phyloP scores from a whole-genome alignment of 2,113 vertebrate genomes.

The Mirounga angustirostris region DNA sequence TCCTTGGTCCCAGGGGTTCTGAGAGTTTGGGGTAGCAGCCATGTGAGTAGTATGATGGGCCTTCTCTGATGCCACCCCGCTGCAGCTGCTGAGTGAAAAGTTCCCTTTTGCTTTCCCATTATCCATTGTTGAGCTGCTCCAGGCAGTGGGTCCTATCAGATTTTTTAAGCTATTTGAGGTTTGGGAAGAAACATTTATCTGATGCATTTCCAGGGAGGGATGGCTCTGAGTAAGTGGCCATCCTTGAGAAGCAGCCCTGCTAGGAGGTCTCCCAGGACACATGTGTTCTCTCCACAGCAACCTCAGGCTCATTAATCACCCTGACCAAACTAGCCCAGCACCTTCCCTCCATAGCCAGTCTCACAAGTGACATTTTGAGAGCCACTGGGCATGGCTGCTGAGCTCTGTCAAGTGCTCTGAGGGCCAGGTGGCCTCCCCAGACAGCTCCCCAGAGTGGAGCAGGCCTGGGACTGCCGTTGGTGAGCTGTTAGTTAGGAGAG shows the following conservation, averaged over 20 bases:
- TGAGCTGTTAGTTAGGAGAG: not conserved
- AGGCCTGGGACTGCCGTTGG: not conserved
- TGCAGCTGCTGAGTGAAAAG: constrained; percentile 30
- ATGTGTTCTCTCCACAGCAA: not conserved
- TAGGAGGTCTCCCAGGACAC: not conserved
- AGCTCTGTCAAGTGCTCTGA: not conserved
- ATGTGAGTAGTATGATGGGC: not conserved
- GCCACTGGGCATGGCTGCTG: not conserved
- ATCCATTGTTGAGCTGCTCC: not conserved
- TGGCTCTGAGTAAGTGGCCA: not conserved
- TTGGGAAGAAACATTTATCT: not conserved
- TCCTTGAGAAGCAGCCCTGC: not conserved
- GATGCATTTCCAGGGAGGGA: not conserved
- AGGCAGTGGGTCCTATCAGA: not conserved
- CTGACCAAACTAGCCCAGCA: not conserved
- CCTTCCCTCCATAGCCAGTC: not conserved
- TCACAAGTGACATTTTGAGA: not conserved
- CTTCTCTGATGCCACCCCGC: not conserved
- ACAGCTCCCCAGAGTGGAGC: not conserved
- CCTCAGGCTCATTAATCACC: not conserved
- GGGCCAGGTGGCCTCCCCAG: not conserved
- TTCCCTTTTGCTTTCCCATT: not conserved
- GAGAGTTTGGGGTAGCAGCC: not conserved
- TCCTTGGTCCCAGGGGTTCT: not conserved
- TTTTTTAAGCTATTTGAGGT: constrained; percentile 24